Percentiles rank a stretch among this genome's conserved stretches.
phyloP scores from a whole-genome alignment of 2,113 vertebrate genomes.

The Herpetotheres cachinnans region DNA sequence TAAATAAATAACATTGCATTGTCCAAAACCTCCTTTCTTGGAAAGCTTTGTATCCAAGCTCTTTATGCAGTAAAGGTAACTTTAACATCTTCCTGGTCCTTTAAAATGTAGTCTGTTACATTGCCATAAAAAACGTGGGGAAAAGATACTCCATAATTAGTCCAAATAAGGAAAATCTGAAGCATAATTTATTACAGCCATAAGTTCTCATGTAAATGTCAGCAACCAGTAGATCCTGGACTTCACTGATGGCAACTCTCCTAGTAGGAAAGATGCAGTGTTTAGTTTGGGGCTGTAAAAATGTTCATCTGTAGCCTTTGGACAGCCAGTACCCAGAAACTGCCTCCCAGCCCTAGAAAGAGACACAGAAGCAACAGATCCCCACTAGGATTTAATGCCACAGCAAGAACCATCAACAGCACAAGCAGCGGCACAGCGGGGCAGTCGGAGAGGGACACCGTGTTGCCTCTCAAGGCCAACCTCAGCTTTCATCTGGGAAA shows the following conservation, averaged over 20 bases:
- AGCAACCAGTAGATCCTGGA: conserved; percentile 2
- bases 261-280: neutral
- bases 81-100: neutral
- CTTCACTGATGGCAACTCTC: conserved; percentile 18
- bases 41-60: neutral
- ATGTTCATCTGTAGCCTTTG: neutral
- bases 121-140: neutral
- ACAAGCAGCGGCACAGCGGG: fast-evolving
- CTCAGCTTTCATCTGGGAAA: neutral
- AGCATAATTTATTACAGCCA: conserved; percentile 12
- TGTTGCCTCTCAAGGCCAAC: fast-evolving
- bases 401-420: neutral
- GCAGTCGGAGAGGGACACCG: fast-evolving
- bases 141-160: neutral
- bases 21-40: conserved; percentile 9
- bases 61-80: neutral
- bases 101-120: neutral
- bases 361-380: neutral
- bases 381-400: neutral
- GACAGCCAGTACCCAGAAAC: neutral
- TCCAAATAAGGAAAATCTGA: conserved; percentile 45
- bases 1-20: conserved; percentile 25
- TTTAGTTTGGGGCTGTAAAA: conserved; percentile 50
- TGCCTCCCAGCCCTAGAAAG: neutral
- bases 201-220: conserved; percentile 45